phyloP scores from a whole-genome alignment of 1,140 invertebrate species.

The Caerostris darwini region DNA sequence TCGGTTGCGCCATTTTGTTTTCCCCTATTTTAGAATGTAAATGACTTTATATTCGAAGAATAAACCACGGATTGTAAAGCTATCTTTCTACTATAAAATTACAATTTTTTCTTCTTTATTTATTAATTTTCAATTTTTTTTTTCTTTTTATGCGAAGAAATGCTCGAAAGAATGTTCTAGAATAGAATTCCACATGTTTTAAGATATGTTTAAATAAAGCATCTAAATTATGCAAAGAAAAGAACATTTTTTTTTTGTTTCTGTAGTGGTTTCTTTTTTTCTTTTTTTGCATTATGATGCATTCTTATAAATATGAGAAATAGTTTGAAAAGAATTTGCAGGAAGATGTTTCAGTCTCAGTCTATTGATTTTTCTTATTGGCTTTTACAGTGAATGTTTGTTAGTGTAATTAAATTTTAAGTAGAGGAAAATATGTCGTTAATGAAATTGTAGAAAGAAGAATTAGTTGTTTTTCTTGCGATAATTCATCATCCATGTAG shows the following conservation, averaged over 20 bases:
- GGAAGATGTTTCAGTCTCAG: too few species aligned
- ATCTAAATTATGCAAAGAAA: background rate
- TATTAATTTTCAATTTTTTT: background rate
- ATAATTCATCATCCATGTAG: too few species aligned
- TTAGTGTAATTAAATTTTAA: background rate
- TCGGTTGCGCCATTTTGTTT: background rate
- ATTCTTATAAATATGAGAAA: background rate
- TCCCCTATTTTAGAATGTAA: background rate
- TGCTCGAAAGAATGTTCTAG: background rate
- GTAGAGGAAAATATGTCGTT: too few species aligned
- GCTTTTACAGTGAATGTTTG: background rate
- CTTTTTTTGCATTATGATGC: background rate
- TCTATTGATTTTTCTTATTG: background rate
- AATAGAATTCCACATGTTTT: background rate
- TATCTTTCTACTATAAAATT: slow-evolving; percentile 22
- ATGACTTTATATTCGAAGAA: background rate
- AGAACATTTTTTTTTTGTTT: background rate
- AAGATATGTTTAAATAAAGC: background rate
- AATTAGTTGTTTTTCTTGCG: too few species aligned
- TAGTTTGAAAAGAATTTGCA: too few species aligned
- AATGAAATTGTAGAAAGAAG: too few species aligned
- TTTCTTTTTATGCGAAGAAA: background rate
- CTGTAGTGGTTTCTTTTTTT: background rate
- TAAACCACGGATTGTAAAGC: background rate
- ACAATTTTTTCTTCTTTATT: background rate